Evolutionary conservation across 2,113 vertebrate species (phyloP).

Genomic region (Etheostoma spectabile): DNA sequence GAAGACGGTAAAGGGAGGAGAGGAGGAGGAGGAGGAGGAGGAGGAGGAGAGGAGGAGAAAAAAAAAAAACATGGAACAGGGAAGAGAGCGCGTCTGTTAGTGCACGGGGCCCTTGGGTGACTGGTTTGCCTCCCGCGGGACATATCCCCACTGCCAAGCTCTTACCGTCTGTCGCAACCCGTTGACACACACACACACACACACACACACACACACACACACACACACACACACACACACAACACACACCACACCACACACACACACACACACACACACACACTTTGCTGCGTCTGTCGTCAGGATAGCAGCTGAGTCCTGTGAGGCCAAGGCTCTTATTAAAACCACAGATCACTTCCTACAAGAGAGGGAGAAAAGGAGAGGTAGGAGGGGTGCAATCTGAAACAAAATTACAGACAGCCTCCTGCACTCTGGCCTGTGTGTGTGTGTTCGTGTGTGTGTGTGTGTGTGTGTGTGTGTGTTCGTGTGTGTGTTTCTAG

Average conservation of each 20-base stretch:
- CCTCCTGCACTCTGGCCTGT: constrained; percentile 67
- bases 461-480: neutral
- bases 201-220: too few relatives aligned
- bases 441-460: constrained; percentile 36
- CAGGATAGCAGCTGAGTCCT: constrained; percentile 98
- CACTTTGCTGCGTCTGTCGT: constrained; percentile 81
- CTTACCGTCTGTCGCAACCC: constrained; percentile 77
- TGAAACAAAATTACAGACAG: constrained; percentile 88
- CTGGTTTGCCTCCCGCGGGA: constrained; percentile 71
- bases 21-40: neutral
- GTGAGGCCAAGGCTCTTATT: constrained; percentile 95
- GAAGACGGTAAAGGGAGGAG: neutral
- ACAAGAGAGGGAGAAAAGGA: constrained; percentile 80
- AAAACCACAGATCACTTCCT: constrained; percentile 99
- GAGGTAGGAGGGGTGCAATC: constrained; percentile 66
- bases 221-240: constrained; percentile 46
- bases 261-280: constrained; percentile 50
- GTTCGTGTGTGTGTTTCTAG: constrained; percentile 10
- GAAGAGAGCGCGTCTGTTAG: constrained; percentile 67
- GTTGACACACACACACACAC: constrained; percentile 51
- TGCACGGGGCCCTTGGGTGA: constrained; percentile 88
- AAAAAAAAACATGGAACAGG: constrained; percentile 21
- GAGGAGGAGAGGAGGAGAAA: neutral
- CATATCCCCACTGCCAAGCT: constrained; percentile 73
- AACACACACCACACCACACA: constrained; percentile 37